Conservation (phyloP, 2,888 invertebrate species). For the Caenorhabditis sinica region DNA sequence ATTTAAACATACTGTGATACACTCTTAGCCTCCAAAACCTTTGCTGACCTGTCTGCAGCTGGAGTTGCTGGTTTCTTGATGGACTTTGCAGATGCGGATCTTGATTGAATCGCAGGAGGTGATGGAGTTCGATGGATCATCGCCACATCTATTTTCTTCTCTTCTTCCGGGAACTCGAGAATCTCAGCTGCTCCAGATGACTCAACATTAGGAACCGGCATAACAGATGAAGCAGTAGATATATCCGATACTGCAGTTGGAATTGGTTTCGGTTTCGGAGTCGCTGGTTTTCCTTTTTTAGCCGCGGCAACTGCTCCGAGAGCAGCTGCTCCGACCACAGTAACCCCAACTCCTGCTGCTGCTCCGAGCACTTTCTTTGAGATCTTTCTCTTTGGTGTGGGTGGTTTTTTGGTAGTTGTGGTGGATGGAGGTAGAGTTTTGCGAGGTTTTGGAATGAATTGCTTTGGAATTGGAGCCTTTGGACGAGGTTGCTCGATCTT, state of each 20-base stretch:
- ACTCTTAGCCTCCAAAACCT: constrained; percentile 55
- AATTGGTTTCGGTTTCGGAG: constrained; percentile 47
- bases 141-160: constrained; percentile 49
- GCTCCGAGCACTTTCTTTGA: constrained; percentile 38
- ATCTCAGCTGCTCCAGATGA: constrained; percentile 53
- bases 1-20: constrained; percentile 49
- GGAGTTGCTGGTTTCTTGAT: constrained; percentile 28
- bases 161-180: constrained; percentile 60
- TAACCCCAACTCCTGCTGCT: constrained; percentile 37
- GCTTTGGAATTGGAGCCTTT: constrained; percentile 24
- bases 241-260: constrained; percentile 35
- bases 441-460: constrained; percentile 7
- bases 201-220: constrained; percentile 47
- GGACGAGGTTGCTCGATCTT: constrained; percentile 38
- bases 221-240: constrained; percentile 51
- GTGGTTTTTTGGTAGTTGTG: constrained; percentile 42
- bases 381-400: constrained; percentile 43
- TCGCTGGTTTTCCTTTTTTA: constrained; percentile 30
- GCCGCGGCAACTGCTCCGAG: constrained; percentile 38
- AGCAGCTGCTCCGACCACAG: constrained; percentile 44
- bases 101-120: constrained; percentile 38
- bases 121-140: constrained; percentile 61
- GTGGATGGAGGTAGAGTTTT: constrained; percentile 2
- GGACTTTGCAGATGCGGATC: constrained; percentile 28
- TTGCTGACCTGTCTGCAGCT: constrained; percentile 47